phyloP scores from a whole-genome alignment of 2,113 vertebrate species.

The Fregetta grallaria region DNA sequence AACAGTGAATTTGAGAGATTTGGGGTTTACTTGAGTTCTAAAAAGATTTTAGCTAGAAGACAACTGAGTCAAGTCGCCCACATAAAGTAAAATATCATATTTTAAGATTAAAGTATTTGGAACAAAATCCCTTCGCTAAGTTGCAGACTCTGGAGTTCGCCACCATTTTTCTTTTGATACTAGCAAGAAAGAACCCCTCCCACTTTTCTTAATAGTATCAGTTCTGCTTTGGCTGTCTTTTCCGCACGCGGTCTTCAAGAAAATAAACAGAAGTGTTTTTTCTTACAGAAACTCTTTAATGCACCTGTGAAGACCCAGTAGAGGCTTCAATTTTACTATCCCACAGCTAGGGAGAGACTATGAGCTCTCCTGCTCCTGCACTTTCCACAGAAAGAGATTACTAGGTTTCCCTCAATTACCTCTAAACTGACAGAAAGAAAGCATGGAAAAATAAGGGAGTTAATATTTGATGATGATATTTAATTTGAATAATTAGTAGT shows the following conservation, averaged over 20 bases:
- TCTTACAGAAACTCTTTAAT: background rate
- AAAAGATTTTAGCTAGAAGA: background rate
- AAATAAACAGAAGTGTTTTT: background rate
- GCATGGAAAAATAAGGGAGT: background rate
- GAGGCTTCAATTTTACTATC: background rate
- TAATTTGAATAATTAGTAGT: slow-evolving; percentile 5
- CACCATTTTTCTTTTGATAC: background rate
- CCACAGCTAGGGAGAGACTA: background rate
- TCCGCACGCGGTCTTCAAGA: background rate
- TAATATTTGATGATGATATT: background rate
- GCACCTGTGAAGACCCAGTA: background rate
- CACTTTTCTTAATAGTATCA: background rate
- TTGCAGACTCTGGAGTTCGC: background rate
- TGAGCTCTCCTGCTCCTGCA: background rate
- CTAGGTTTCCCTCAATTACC: background rate
- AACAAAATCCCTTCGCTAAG: background rate
- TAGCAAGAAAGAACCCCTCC: background rate
- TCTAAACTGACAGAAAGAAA: background rate
- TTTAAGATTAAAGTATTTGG: background rate
- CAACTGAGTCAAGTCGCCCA: background rate
- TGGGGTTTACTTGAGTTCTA: background rate
- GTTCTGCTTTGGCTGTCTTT: background rate
- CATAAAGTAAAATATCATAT: background rate
- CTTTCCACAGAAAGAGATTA: background rate
- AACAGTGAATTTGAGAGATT: background rate